Conservation (phyloP, 2,797 vertebrate genomes). For the Sternarchorhynchus goeldii region DNA sequence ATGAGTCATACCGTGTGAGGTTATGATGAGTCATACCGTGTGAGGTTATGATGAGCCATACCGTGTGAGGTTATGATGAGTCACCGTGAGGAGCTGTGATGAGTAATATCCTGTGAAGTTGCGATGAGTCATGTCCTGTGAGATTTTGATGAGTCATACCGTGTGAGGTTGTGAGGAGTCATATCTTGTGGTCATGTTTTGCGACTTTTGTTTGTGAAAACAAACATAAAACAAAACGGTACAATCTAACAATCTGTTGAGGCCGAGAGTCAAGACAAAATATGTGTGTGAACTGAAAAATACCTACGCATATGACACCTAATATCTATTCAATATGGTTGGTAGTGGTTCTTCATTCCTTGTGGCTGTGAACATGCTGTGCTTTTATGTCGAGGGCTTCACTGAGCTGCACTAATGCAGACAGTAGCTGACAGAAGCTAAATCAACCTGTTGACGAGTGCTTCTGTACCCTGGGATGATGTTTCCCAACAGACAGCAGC, state of each 20-base stretch:
- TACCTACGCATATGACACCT: too few species aligned
- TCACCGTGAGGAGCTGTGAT: too few species aligned
- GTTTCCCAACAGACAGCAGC: conserved; percentile 30
- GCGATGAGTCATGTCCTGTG: not conserved
- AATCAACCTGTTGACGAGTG: conserved; percentile 32
- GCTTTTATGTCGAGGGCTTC: not conserved
- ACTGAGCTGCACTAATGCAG: not conserved
- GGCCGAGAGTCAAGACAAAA: too few species aligned
- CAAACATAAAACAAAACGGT: too few species aligned
- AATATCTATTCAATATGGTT: not conserved
- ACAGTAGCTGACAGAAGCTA: conserved; percentile 10
- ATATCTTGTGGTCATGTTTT: too few species aligned
- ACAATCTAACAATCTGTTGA: too few species aligned
- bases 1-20: not conserved
- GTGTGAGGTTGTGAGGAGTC: too few species aligned
- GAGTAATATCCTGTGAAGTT: not conserved
- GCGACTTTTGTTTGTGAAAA: too few species aligned
- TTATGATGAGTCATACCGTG: not conserved
- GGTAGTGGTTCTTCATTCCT: not conserved
- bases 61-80: not conserved
- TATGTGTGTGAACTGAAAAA: too few species aligned
- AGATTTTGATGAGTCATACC: not conserved
- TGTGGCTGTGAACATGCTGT: not conserved
- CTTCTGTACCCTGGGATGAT: conserved; percentile 35
- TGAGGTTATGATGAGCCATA: too few species aligned